Evolutionary conservation across 2,797 vertebrate genomes (phyloP), one percentile per base, ranked within the genome.

Genomic region (Sebastes steindachneri): DNA sequence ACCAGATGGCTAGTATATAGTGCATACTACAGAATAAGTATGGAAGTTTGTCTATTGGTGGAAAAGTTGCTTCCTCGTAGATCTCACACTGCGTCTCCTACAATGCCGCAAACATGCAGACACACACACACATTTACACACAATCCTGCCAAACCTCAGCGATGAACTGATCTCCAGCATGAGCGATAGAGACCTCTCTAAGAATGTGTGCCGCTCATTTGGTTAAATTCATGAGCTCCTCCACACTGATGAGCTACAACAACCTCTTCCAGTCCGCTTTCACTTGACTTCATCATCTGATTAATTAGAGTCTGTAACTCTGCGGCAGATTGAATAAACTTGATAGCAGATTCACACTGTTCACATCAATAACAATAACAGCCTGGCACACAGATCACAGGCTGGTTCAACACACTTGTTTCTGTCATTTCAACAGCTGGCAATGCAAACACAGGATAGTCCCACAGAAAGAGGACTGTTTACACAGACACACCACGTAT

Each of bases 371-470:
- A 90, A 79, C 76, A 90, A 85, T 66, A 81, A 67, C 57, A 83
- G 73, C 33, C 81, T 77, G 80, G 73, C 81, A 60, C 80, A 73
- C 31, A 67, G 62, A 89, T 88, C 83, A 89, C 68, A 83, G 79
- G 55, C 72, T 26, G 68, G 51, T 77, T 73, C 53, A 33, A 59
- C 70, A 84, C 75, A 74, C 79, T 77, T 79, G 80, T 86, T 81
- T 90, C 82, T 88, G 72, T 90, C 86, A 90, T 74, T 89, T 87
- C 76, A 86, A 86, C 92, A 91, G 89, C 88, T 93, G 88, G 85
- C 84, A 80, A 33, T 10, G 72, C 59, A 87, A 86, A 91, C 78
- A 77, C 65, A 66, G 80, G 62, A 65, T 70, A 55, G 73, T 69
- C 68, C 79, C 67, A 77, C 74, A 79, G 79, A 90, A 74, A 88